Conservation (phyloP, 2,888 invertebrate species). For the Portevinia maculata region DNA sequence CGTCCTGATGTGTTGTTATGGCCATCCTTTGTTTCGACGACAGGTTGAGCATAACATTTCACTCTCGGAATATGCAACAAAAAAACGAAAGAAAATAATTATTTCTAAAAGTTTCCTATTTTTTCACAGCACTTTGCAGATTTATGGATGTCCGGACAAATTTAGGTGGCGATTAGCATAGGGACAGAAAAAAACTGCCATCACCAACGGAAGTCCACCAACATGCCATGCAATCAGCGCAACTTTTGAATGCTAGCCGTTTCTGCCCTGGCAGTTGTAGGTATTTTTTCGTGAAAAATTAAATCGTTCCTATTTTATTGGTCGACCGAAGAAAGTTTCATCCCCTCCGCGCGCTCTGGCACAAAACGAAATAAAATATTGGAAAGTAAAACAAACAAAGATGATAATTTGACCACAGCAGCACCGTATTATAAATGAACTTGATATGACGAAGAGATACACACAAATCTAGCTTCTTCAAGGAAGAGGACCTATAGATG, state of each 20-base stretch:
- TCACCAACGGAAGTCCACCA: constrained; percentile 53
- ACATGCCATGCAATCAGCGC: constrained; percentile 70
- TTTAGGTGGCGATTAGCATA: constrained; percentile 71
- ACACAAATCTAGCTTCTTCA: constrained; percentile 58
- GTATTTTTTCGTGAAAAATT: constrained; percentile 50
- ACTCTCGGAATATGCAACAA: constrained; percentile 53
- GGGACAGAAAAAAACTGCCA: constrained; percentile 47
- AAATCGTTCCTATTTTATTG: constrained; percentile 26
- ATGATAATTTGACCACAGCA: constrained; percentile 72
- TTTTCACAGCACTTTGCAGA: constrained; percentile 43
- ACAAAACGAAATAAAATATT: constrained; percentile 53
- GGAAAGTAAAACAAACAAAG: constrained; percentile 73
- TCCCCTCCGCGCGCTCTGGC: background rate
- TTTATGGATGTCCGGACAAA: constrained; percentile 71
- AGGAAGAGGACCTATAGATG: constrained; percentile 39
- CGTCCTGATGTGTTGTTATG: constrained; percentile 65
- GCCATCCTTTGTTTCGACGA: constrained; percentile 58
- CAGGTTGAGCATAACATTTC: constrained; percentile 65
- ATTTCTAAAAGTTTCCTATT: constrained; percentile 31
- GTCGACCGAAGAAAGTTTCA: background rate
- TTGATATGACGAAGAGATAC: constrained; percentile 60
- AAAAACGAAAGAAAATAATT: constrained; percentile 26
- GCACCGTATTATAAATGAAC: constrained; percentile 68
- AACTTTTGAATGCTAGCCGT: constrained; percentile 43
- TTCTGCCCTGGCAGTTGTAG: background rate